A percentile compares a stretch with the other conserved stretches of the same genome.
These are phyloP conservation scores for Burhinus oedicnemus DNA, from an alignment of 2,113 vertebrate species.

Conservation along the genomic window DNA sequence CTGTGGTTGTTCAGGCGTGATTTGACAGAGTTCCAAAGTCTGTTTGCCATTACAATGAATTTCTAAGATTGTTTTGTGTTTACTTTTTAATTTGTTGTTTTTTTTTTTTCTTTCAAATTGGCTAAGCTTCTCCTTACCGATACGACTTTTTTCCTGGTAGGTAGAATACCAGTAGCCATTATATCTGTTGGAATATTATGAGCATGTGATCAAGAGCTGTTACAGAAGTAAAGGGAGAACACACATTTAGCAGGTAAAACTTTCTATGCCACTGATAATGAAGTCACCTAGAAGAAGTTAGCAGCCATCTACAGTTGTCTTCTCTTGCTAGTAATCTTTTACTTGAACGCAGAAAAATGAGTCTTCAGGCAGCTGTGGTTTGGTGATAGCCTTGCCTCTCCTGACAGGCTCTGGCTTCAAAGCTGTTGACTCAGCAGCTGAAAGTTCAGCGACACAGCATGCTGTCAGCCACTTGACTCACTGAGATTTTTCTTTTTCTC, in stretches of 20 bases:
- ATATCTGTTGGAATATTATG: not conserved
- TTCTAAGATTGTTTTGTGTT: not conserved
- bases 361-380: not conserved
- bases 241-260: not conserved
- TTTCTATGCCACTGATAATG: not conserved
- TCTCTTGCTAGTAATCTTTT: not conserved
- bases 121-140: not conserved
- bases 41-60: not conserved
- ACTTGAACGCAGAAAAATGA: not conserved
- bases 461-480: rapidly evolving
- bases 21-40: not conserved
- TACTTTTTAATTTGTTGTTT: not conserved
- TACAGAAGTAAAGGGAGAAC: not conserved
- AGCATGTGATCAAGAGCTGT: not conserved
- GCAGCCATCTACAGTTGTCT: not conserved
- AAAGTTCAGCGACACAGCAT: not conserved
- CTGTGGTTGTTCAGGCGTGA: not conserved
- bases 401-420: not conserved
- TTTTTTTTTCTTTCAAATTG: not conserved
- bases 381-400: not conserved
- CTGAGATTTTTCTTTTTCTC: not conserved
- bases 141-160: not conserved
- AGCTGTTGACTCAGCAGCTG: not conserved
- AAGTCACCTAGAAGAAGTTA: not conserved
- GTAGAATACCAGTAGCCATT: not conserved